These are phyloP conservation scores for Kryptolebias ocellatus DNA, from an alignment of 2,797 vertebrate species.

Conservation along the genomic window DNA sequence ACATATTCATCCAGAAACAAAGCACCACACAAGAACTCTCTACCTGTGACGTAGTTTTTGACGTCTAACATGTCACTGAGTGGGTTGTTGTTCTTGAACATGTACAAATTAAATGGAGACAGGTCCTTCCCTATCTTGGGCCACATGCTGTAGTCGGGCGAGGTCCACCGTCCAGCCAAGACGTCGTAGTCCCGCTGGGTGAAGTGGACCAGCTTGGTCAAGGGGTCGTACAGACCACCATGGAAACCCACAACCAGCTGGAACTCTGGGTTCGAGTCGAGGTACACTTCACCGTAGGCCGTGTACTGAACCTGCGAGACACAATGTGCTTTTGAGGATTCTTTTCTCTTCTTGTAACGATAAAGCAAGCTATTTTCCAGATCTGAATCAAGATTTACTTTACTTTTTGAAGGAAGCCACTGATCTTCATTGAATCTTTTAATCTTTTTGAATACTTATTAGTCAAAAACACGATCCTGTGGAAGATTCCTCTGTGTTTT, in stretches of 20 bases:
- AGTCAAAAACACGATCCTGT: too few species aligned
- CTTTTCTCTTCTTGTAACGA: background rate
- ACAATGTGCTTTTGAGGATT: conserved; percentile 5
- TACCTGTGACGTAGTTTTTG: conserved; percentile 99
- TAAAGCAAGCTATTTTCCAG: too few species aligned
- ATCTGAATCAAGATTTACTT: too few species aligned
- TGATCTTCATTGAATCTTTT: too few species aligned
- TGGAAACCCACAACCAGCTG: conserved; percentile 97
- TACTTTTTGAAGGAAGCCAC: too few species aligned
- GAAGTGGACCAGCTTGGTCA: conserved; percentile 98
- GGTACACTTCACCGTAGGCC: conserved; percentile 96
- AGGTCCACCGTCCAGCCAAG: conserved; percentile 96
- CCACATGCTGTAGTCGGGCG: conserved; percentile 96
- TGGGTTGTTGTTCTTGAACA: conserved; percentile 99
- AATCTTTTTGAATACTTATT: too few species aligned
- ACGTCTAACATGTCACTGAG: conserved; percentile 97
- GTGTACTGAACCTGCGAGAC: conserved; percentile 90
- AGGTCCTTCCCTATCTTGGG: conserved; percentile 95
- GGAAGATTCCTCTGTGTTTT: conserved; percentile 15
- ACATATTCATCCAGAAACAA: background rate
- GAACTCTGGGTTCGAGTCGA: conserved; percentile 98
- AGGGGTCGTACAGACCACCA: conserved; percentile 93
- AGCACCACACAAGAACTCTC: background rate
- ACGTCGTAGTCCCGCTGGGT: conserved; percentile 98
- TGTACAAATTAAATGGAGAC: conserved; percentile 95